Base-by-base conservation (phyloP, 2,888 invertebrate genomes). In the Drosophila phalerata region DNA sequence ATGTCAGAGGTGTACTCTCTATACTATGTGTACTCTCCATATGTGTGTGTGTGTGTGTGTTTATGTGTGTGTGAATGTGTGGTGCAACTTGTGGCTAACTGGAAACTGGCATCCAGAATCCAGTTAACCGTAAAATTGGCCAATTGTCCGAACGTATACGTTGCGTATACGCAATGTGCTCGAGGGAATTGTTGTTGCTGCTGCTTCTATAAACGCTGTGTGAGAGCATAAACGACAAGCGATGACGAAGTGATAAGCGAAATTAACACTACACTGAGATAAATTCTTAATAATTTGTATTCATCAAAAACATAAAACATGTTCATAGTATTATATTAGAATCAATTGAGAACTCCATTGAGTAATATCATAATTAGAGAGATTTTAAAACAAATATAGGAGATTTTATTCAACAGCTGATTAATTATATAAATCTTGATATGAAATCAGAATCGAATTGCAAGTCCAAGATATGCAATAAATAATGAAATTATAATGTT, bases 131-230 rank as follows among this genome's bases (percentile, higher is more conserved):
- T 58, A 52, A 73, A 67, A 40, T 60, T 62, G 57, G 58, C 28
- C 53, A 56, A 51, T 64, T 58, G 53, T 25, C 30, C 53, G 15
- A 51, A 38, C 30, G 51, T 28, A 48, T n/a, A 52, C 61, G 56
- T 34, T 52, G 66, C 76, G 79, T 75, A 71, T 67, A 75, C 77
- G 71, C 51, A 70, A 64, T 49, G 49, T 19, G 37, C 37, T 32
- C 15, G 19, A 38, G n/a, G 34, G 32, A 48, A n/a, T 13, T 37
- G 25, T 47, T 40, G 22, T 17, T 40, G 17, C 3, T 30, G 15
- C n/a, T 47, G 9, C 13, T 45, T 25, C 17, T 19, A 17, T 10
- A 9, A 28, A n/a, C 40, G 17, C 17, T 40, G 17, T 30, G 1
- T 32, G 42, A 43, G 43, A 11, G 22, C 15, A 55, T 43, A 22